A percentile compares a stretch with the other conserved stretches of the same genome.
phyloP scores from a whole-genome alignment of 2,113 vertebrate species.

The Nesoenas mayeri region DNA sequence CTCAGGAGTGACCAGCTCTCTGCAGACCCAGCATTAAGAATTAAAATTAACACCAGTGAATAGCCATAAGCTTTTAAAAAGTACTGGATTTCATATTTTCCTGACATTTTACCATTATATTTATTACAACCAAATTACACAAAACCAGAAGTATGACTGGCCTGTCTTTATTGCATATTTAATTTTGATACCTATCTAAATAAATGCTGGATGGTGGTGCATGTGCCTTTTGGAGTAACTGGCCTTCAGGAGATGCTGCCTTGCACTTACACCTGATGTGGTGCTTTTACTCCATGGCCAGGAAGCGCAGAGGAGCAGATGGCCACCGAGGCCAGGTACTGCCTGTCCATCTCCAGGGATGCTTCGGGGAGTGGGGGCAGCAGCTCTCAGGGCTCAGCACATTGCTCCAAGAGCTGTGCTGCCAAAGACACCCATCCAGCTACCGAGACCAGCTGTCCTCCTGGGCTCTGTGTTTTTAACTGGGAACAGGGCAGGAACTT shows the following conservation, averaged over 20 bases:
- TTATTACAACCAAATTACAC: background rate
- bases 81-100: background rate
- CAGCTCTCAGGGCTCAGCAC: background rate
- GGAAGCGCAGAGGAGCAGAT: background rate
- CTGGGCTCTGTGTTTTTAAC: background rate
- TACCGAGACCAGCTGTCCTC: accelerated
- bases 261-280: background rate
- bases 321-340: background rate
- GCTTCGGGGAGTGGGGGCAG: background rate
- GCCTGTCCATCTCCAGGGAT: background rate
- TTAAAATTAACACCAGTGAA: background rate
- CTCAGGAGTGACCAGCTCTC: background rate
- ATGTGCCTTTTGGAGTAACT: background rate
- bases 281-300: background rate
- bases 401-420: accelerated
- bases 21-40: background rate
- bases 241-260: background rate
- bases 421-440: background rate
- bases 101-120: background rate
- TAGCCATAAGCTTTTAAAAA: background rate
- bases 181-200: background rate
- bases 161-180: background rate
- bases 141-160: background rate
- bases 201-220: background rate
- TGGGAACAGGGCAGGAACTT: background rate